Percentiles rank a stretch among this genome's conserved stretches.
These are phyloP conservation scores for Dicerorhinus sumatrensis DNA, from an alignment of 2,113 vertebrate species.

Conservation along the genomic window DNA sequence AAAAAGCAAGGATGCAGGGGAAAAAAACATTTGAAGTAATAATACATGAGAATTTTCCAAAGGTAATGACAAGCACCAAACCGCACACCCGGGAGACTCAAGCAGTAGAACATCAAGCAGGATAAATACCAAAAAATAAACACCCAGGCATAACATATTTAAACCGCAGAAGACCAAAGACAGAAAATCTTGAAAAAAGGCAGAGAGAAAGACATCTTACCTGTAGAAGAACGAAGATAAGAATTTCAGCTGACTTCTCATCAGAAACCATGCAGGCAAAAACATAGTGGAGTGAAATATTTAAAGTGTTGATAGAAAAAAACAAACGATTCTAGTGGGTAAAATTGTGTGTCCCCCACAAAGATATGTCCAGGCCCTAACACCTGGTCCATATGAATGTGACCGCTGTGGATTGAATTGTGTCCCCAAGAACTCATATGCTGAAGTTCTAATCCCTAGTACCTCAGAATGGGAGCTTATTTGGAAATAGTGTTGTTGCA, in stretches of 20 bases:
- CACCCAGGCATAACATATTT: not conserved
- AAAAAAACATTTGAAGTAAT: not conserved
- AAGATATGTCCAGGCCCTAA: not conserved
- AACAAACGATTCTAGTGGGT: not conserved
- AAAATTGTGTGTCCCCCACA: not conserved
- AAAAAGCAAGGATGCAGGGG: not conserved
- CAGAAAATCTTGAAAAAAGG: not conserved
- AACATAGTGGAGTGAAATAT: not conserved
- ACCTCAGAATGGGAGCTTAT: not conserved
- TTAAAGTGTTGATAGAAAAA: not conserved
- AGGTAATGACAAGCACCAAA: not conserved
- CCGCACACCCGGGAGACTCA: not conserved
- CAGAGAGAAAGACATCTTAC: not conserved
- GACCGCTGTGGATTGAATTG: not conserved
- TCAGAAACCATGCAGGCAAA: not conserved
- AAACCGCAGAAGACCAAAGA: slow-evolving; percentile 1
- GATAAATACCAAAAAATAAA: not conserved
- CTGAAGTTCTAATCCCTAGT: not conserved
- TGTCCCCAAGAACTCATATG: not conserved
- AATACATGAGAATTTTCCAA: not conserved
- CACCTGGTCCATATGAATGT: not conserved
- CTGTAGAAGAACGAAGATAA: not conserved
- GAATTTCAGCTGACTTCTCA: not conserved
- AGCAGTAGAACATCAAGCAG: not conserved
- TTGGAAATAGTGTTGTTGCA: not conserved